Conservation (phyloP, 1,140 invertebrate genomes). For the Agrypnia vestita region DNA sequence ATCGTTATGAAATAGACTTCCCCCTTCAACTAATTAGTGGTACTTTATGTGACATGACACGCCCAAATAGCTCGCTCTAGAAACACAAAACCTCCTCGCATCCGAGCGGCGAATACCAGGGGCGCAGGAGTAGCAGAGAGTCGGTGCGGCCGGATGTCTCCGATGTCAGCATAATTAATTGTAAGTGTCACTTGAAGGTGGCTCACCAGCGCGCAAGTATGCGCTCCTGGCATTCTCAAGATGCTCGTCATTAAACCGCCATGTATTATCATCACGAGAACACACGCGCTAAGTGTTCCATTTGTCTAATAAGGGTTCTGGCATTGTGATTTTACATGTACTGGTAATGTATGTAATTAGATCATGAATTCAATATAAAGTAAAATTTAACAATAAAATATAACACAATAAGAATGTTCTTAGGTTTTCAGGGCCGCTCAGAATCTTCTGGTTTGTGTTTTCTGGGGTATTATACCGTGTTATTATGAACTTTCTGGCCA, state of each 20-base stretch:
- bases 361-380: no score
- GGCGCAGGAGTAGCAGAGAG: neutral
- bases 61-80: neutral
- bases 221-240: conserved; percentile 19
- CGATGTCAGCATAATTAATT: conserved; percentile 40
- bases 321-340: conserved; percentile 9
- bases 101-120: neutral
- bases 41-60: conserved; percentile 27
- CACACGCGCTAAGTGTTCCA: conserved; percentile 13
- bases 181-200: conserved; percentile 25
- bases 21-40: conserved; percentile 15
- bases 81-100: conserved; percentile 19
- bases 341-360: neutral
- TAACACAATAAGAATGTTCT: no score
- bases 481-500: no score
- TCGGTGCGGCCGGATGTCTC: conserved; percentile 8
- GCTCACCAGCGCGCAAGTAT: conserved; percentile 16
- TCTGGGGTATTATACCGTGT: no score
- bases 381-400: no score
- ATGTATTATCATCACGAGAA: conserved; percentile 15
- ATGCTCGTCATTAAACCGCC: conserved; percentile 22
- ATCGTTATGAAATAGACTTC: neutral
- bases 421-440: no score
- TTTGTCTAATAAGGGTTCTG: conserved; percentile 6
- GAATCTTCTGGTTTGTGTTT: no score